A percentile compares a stretch with the other conserved stretches of the same genome.
Evolutionary conservation across 2,797 vertebrate genomes (phyloP).

Genomic region (Acomys russatus): DNA sequence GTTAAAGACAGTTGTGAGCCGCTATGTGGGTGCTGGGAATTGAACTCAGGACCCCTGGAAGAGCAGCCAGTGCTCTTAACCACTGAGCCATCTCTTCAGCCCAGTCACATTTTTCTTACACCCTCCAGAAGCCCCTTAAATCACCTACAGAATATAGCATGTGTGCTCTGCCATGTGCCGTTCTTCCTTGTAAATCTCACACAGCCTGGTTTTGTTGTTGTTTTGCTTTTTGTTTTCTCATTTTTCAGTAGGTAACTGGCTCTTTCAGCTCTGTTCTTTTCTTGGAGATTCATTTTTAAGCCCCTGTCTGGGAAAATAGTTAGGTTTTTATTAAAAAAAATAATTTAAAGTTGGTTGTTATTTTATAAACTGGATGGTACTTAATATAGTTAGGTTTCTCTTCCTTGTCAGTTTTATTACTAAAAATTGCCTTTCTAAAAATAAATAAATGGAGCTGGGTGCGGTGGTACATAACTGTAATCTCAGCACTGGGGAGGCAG

Average conservation of each 20-base stretch:
- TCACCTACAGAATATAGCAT: neutral
- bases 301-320: conserved; percentile 33
- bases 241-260: neutral
- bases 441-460: neutral
- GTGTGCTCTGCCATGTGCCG: neutral
- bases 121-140: conserved; percentile 1
- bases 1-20: too few species aligned
- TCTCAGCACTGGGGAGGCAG: too few species aligned
- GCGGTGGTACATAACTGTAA: too few species aligned
- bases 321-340: conserved; percentile 44
- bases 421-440: conserved; percentile 70
- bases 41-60: too few species aligned
- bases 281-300: conserved; percentile 43
- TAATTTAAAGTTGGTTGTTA: conserved; percentile 24
- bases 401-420: conserved; percentile 62
- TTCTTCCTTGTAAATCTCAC: conserved; percentile 28
- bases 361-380: conserved; percentile 47
- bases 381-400: conserved; percentile 17
- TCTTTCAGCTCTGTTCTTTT: conserved; percentile 14
- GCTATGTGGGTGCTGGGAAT: too few species aligned
- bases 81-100: too few species aligned
- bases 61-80: too few species aligned
- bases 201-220: neutral
- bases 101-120: neutral
- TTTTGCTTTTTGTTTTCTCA: neutral